Base-by-base conservation (phyloP, 2,888 invertebrate genomes). In the Polyommatus icarus region DNA sequence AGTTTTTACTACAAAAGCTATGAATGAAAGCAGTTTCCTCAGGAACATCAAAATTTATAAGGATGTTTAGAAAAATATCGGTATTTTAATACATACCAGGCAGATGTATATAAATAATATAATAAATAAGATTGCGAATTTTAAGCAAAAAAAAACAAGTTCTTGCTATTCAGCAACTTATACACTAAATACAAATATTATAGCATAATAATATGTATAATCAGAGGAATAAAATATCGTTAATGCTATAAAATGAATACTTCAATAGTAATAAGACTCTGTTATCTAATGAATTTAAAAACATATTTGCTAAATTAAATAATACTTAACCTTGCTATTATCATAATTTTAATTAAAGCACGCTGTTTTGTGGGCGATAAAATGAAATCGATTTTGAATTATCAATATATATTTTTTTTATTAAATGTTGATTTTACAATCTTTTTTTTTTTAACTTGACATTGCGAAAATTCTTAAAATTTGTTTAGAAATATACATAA, bases 81-180 rank as follows among this genome's bases (percentile, higher is more conserved):
- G 24, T 20, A 59, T 24, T 61, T 61, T 10, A 24, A 61, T 20
- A 59, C 20, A 61, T 10, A 61, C 8, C 10, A 24, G 61, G 61
- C 24, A 61, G 24, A 61, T 61, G 61, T 24, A 24, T 1, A 24
- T 24, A 24, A 1, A 24, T 24, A 1, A 24, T 24, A 20, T 61
- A 61, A 8, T 24, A 10, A 61, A 24, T 61, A 67, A 67, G 15
- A 5, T 67, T 15, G 0, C 24, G 10, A 61, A 29, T 67, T 15
- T 67, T 12, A 24, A 61, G 24, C 61, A 20, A 61, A 61, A 61
- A 15, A 67, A 67, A 67, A 67, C 67, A 15, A 29, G 67, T 67
- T 67, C 6, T 15, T 15, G 15, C 67, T 2, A 67, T 15, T 67
- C 29, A 67, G 15, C 15, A 29, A 67, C 15, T 24, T 24, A 10